A percentile compares a stretch with the other conserved stretches of the same genome.
phyloP scores from a whole-genome alignment of 2,113 vertebrate species.

The Phainopepla nitens region DNA sequence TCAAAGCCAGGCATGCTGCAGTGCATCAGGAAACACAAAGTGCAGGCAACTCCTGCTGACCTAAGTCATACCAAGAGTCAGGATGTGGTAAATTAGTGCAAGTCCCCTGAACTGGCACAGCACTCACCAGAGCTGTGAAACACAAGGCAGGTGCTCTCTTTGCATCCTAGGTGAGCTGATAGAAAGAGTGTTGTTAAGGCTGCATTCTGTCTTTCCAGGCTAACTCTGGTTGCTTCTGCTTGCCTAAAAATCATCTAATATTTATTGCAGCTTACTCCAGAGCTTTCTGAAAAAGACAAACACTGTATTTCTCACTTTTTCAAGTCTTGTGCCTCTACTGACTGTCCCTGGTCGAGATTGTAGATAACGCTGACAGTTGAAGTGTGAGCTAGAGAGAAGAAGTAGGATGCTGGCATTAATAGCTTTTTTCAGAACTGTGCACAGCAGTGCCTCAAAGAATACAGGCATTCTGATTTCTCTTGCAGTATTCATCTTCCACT shows the following conservation, averaged over 20 bases:
- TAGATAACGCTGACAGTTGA: not conserved
- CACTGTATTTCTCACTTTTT: not conserved
- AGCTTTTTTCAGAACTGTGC: not conserved
- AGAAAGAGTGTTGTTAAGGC: not conserved
- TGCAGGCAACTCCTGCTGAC: not conserved
- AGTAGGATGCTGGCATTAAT: not conserved
- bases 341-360: not conserved
- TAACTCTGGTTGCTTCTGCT: not conserved
- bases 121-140: not conserved
- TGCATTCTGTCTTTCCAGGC: not conserved
- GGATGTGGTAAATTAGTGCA: not conserved
- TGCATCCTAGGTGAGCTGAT: not conserved
- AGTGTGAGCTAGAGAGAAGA: not conserved
- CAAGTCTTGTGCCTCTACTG: not conserved
- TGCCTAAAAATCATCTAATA: not conserved
- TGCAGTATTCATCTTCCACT: not conserved
- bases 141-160: not conserved
- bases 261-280: not conserved
- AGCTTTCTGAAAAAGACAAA: not conserved
- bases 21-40: not conserved
- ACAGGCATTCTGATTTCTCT: not conserved
- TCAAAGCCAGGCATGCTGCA: constrained; percentile 4
- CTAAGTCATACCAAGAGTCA: not conserved
- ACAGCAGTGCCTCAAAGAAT: not conserved
- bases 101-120: not conserved